Conservation (phyloP, 53 echinoderm and acorn worm species). For the Astropecten irregularis region DNA sequence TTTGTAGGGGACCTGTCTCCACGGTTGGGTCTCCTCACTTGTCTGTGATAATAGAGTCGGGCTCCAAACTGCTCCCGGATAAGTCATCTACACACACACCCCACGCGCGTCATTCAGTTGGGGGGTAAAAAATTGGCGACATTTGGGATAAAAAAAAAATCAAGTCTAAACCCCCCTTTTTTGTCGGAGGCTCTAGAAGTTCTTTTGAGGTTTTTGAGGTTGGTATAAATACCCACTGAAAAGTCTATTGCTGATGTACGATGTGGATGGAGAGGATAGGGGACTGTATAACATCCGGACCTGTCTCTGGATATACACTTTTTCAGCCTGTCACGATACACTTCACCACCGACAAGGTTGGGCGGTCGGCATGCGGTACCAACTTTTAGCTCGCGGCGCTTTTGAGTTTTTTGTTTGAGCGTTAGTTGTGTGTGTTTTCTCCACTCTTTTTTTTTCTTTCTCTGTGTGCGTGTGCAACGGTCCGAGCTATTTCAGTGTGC, state of each 20-base stretch:
- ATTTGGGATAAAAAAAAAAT: background rate
- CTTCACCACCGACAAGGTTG: constrained; percentile 5
- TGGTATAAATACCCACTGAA: too few species aligned
- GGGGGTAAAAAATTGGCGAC: background rate
- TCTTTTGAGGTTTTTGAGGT: background rate
- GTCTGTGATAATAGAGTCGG: background rate
- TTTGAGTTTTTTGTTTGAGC: constrained; percentile 5
- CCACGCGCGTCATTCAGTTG: background rate
- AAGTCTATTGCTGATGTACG: too few species aligned
- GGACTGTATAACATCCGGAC: background rate
- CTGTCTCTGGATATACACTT: background rate
- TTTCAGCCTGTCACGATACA: background rate
- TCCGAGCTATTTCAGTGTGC: background rate
- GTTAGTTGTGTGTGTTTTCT: too few species aligned
- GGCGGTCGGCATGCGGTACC: constrained; percentile 38
- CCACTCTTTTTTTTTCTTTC: too few species aligned
- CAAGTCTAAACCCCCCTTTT: background rate
- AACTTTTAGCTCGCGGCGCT: constrained; percentile 41
- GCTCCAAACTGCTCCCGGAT: constrained; percentile 8
- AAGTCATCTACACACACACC: constrained; percentile 3
- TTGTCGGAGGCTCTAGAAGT: background rate
- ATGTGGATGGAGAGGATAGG: too few species aligned
- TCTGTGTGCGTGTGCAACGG: background rate
- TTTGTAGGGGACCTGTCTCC: constrained; percentile 19
- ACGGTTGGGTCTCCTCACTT: background rate